A percentile compares a stretch with the other conserved stretches of the same genome.
Evolutionary conservation across 2,113 vertebrate genomes (phyloP).

Genomic region (Clarias macrocephalus): DNA sequence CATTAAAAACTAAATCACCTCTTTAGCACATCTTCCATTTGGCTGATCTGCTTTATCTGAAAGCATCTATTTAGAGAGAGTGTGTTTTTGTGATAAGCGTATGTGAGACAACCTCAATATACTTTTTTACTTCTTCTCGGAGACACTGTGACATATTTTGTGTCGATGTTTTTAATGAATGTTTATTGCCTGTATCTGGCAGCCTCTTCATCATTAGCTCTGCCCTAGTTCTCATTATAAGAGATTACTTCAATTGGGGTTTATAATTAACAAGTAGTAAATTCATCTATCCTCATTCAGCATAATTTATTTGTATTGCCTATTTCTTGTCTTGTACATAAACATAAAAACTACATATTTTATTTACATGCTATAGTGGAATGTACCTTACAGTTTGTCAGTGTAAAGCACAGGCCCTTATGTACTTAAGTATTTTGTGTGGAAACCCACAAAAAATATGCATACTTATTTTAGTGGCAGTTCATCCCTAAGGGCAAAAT

Average conservation of each 20-base stretch:
- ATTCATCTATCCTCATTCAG: neutral
- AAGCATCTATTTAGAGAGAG: constrained; percentile 13
- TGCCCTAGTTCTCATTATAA: constrained; percentile 22
- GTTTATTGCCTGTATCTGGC: constrained; percentile 21
- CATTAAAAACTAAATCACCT: constrained; percentile 45
- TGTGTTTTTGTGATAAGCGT: neutral
- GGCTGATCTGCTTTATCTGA: constrained; percentile 17
- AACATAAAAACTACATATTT: neutral
- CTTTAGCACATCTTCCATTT: constrained; percentile 37
- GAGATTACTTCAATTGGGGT: neutral
- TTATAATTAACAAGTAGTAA: neutral
- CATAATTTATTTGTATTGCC: constrained; percentile 9
- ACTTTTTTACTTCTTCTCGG: constrained; percentile 8
- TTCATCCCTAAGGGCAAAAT: too few relatives aligned
- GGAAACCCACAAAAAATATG: neutral
- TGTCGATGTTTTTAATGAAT: constrained; percentile 38
- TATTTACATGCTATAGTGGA: neutral
- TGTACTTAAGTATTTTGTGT: neutral
- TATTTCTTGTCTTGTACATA: neutral
- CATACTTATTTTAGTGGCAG: neutral
- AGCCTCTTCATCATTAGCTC: constrained; percentile 31
- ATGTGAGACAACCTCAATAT: neutral
- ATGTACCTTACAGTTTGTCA: neutral
- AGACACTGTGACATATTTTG: constrained; percentile 7
- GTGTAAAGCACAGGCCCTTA: neutral